Evolutionary conservation across 2,113 vertebrate species (phyloP), one percentile per base, ranked within the genome.

Genomic region (Gadus macrocephalus): DNA sequence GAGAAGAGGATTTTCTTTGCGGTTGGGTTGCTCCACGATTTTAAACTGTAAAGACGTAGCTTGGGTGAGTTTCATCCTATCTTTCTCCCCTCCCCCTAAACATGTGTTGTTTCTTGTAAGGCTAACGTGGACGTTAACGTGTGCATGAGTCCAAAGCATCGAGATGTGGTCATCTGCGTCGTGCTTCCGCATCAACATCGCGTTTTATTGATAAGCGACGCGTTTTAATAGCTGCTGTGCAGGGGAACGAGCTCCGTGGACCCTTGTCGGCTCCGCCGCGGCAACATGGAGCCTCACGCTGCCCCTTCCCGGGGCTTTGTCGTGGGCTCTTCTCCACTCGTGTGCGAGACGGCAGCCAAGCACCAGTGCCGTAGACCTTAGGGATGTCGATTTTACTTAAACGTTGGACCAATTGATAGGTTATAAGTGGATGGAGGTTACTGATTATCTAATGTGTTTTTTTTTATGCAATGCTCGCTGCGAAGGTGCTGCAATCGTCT

Each of bases 51-150:
- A 68, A 71, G 25, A 69, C 61, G 75, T 70, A 55, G 53, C 53
- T 55, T 61, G 66, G 87, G 88, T 90, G 84, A 90, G 88, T 88
- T 79, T 11, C 0, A 16, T 60, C 70, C 73, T 68, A 4, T 68
- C 71, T 27, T 4, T 35, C 31, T 64, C 66, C 58, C 69, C 73
- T 71, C 66, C 75, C 67, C 65, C 70, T 65, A 53, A 78, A 74
- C 71, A 42, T 65, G 74, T 35, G 31, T 35, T 35, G 31, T 35
- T 35, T 35, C 6, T 35, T 7, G 66, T 79, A 35, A 71, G 68
- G 28, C n/a, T n/a, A 69, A 66, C 66, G 49, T 27, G 1, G 2
- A 25, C 25, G 25, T 67, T 16, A 53, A 62, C 71, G 62, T 64
- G 77, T 84, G 78, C 84, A 66, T 53, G 69, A 70, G 53, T 17